Conservation (phyloP, 2,888 invertebrate species). For the Diachrysia chrysitis region DNA sequence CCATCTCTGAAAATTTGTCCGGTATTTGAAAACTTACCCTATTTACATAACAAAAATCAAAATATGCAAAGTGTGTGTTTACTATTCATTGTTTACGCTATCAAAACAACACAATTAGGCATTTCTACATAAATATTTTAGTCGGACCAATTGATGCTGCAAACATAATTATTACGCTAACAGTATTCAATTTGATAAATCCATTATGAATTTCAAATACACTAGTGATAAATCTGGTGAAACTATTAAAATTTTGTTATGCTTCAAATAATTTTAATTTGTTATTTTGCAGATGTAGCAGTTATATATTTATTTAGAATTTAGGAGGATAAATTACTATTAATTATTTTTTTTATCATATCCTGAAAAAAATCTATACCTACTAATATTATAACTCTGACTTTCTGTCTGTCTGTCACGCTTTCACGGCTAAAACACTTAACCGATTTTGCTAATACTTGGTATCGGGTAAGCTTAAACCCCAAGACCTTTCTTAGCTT, state of each 20-base stretch:
- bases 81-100: conserved; percentile 26
- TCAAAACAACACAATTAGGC: conserved; percentile 37
- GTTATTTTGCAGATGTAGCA: not conserved
- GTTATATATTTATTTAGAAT: not conserved
- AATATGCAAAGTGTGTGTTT: not conserved
- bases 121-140: conserved; percentile 43
- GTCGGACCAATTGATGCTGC: conserved; percentile 29
- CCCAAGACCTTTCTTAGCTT: too few relatives aligned
- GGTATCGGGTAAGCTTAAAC: too few relatives aligned
- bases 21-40: too few relatives aligned
- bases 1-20: too few relatives aligned
- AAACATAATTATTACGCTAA: conserved; percentile 42
- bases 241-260: conserved; percentile 11
- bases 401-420: too few relatives aligned
- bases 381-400: too few relatives aligned
- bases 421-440: too few relatives aligned
- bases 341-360: too few relatives aligned
- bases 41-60: too few relatives aligned
- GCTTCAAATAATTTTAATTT: conserved; percentile 18
- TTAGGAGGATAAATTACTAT: not conserved
- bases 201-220: conserved; percentile 30
- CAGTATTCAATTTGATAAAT: conserved; percentile 42
- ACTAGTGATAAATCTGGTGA: conserved; percentile 26
- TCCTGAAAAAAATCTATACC: too few relatives aligned
- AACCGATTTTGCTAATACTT: too few relatives aligned